A percentile compares a stretch with the other conserved stretches of the same genome.
Conservation (phyloP, 2,888 invertebrate species). For the Heliothis peltigera region DNA sequence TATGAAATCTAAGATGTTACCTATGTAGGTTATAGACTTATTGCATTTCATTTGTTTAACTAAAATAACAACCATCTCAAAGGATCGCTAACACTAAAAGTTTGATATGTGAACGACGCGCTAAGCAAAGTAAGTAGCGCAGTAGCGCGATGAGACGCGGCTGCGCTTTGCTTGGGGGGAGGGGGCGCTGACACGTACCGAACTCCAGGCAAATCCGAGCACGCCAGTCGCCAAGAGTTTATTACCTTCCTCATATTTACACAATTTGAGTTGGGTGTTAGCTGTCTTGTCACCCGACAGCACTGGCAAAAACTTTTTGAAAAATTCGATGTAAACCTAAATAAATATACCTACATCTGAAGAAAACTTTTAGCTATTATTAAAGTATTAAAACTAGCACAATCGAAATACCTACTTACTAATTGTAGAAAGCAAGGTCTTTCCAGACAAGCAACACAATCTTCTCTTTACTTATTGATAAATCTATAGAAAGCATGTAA, state of each 20-base stretch:
- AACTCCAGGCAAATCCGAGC: conserved; percentile 85
- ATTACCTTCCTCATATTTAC: conserved; percentile 88
- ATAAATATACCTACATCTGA: conserved; percentile 9
- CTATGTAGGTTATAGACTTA: conserved; percentile 11
- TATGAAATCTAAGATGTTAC: not conserved
- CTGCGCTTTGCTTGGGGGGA: conserved; percentile 62
- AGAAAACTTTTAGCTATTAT: not conserved
- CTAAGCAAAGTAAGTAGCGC: conserved; percentile 62
- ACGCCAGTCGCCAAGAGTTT: conserved; percentile 81
- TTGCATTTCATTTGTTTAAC: conserved; percentile 55
- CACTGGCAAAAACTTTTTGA: conserved; percentile 59
- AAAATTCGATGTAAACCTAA: conserved; percentile 25
- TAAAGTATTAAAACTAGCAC: not conserved
- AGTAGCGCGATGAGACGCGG: conserved; percentile 62
- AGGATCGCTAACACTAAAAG: conserved; percentile 76
- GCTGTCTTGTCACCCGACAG: conserved; percentile 71
- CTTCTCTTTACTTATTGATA: conserved; percentile 50
- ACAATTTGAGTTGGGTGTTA: conserved; percentile 84
- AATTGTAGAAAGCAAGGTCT: not conserved
- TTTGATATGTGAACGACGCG: conserved; percentile 73
- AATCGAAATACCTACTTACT: not conserved
- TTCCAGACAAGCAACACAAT: conserved; percentile 47
- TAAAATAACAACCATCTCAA: conserved; percentile 75
- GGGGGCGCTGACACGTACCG: conserved; percentile 77
- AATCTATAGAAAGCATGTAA: conserved; percentile 72